Conservation (phyloP, 1,140 invertebrate species). For the Apis mellifera region DNA sequence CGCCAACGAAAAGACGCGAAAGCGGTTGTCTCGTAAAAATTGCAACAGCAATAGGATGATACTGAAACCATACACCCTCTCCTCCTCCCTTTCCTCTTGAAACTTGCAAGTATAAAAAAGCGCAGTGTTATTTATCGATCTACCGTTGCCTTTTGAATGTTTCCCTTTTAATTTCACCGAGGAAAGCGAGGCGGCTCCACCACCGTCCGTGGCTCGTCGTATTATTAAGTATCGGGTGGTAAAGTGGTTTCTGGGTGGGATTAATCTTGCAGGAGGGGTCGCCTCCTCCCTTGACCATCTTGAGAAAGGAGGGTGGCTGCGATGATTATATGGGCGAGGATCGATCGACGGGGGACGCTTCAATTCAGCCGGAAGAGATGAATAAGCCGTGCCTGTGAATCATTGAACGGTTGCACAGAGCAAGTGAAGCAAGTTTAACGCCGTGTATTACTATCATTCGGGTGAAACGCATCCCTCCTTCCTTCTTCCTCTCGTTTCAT, state of each 20-base stretch:
- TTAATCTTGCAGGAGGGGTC: conserved; percentile 1
- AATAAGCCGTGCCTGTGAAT: conserved; percentile 23
- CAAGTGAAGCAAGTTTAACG: not conserved
- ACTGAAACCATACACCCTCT: conserved; percentile 4
- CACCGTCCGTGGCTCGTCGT: conserved; percentile 7
- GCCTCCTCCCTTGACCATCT: conserved; percentile 20
- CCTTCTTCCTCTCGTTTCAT: no score
- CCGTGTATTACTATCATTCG: not conserved
- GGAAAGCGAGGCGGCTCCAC: not conserved
- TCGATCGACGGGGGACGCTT: conserved; percentile 8
- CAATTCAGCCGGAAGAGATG: conserved; percentile 2
- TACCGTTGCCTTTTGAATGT: conserved; percentile 36
- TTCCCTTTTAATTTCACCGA: conserved; percentile 46
- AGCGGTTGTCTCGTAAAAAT: conserved; percentile 59
- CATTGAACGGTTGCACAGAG: not conserved
- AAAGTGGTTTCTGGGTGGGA: conserved; percentile 23
- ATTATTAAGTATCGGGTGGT: conserved; percentile 27
- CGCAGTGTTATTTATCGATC: conserved; percentile 31
- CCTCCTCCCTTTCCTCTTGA: not conserved
- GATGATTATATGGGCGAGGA: conserved; percentile 20
- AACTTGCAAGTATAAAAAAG: conserved; percentile 11
- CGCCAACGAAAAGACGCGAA: conserved; percentile 47
- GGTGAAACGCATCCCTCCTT: not conserved
- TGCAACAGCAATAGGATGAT: no score
- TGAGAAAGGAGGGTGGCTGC: conserved; percentile 8